Evolutionary conservation across 1,140 invertebrate species (phyloP), one percentile per base, ranked within the genome.

Genomic region (Pachyrhynchus sulphureomaculatus): DNA sequence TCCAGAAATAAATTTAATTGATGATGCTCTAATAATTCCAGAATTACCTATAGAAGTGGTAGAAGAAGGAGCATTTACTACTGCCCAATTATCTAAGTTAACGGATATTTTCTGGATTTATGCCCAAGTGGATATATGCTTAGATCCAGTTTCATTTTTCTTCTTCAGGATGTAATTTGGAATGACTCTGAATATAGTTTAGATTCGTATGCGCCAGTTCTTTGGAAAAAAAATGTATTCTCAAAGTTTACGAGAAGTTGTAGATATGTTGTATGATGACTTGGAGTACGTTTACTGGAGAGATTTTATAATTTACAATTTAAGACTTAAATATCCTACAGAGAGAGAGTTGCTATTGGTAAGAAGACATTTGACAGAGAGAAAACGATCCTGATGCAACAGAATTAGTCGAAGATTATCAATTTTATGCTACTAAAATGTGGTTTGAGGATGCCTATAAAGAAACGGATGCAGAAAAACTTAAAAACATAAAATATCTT

Each of bases 281-380:
- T 72, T 72, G 0, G 73, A 76, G 2, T 80, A 79, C 34, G 56
- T 86, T 9, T 79, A 84, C 69, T 86, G 84, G 85, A 80, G 79
- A 67, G 83, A 86, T 68, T 85, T 86, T 61, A 71, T 86, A 10
- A 74, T 86, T 55, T 82, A 80, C 65, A 81, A 79, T 67, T 70
- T 84, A 10, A 76, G 81, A 48, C 67, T 86, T 10, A 63, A 70
- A 17, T 80, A 77, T 65, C 83, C 84, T 6, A 78, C 66, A 0
- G 63, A 79, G 42, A 72, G 78, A 1, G 79, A 85, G 58, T 67
- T 86, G 20, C 62, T 86, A 17, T 54, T 74, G 18, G 29, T 78
- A 2, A 77, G 79, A 24, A 71, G 76, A 54, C 60, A 68, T 1
- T 83, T 83, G 44, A n/a, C n/a, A n/a, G n/a, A 68, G 74, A 15